Evolutionary conservation across 2,113 vertebrate genomes (phyloP).

Genomic region (Chaetodon auriga): DNA sequence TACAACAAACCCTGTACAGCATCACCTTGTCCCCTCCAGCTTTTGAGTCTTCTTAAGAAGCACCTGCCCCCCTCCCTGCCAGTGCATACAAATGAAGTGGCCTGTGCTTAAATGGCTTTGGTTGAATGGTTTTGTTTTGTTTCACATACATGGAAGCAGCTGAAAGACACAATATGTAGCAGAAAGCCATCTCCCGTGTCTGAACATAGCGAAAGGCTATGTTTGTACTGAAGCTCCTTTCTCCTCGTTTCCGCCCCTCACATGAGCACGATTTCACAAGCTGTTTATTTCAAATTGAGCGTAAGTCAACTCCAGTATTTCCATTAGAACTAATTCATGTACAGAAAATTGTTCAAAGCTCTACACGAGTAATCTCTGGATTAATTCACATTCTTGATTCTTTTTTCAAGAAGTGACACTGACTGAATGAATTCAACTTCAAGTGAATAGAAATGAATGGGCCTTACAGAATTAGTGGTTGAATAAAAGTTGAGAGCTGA

Average conservation of each 20-base stretch:
- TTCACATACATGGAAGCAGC: conserved; percentile 14
- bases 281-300: conserved; percentile 34
- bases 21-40: conserved; percentile 33
- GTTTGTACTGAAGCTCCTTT: not conserved
- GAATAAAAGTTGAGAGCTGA: conserved; percentile 32
- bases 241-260: not conserved
- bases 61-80: conserved; percentile 1
- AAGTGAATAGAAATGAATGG: conserved; percentile 39
- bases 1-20: conserved; percentile 29
- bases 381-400: conserved; percentile 64
- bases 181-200: conserved; percentile 7
- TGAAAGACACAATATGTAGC: conserved; percentile 7
- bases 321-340: conserved; percentile 44
- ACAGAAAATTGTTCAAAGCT: conserved; percentile 56
- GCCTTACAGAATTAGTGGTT: conserved; percentile 40
- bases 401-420: conserved; percentile 40
- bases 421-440: conserved; percentile 53
- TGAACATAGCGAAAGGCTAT: conserved; percentile 18
- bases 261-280: conserved; percentile 36
- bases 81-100: conserved; percentile 35
- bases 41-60: conserved; percentile 8
- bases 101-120: not conserved
- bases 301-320: conserved; percentile 12
- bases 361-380: conserved; percentile 61
- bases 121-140: conserved; percentile 43